These are phyloP conservation scores for Notechis scutatus DNA, from an alignment of 2,113 vertebrate genomes.

Conservation along the genomic window DNA sequence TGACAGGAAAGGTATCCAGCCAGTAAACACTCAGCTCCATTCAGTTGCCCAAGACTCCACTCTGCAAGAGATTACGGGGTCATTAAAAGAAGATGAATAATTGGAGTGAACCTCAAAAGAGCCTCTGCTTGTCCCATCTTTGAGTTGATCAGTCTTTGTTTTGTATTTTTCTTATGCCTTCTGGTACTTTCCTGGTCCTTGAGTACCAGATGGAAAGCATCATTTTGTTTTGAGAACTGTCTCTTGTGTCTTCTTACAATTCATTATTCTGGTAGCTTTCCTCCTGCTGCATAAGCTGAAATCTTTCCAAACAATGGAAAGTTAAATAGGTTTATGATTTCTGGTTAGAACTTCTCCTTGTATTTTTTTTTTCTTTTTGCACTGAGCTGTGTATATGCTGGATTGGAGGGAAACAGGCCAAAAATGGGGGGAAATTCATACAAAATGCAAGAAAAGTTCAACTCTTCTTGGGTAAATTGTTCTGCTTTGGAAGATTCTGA, in stretches of 20 bases:
- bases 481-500: not conserved
- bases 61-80: too few species aligned
- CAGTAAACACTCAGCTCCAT: too few species aligned
- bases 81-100: not conserved
- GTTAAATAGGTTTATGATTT: not conserved
- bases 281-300: not conserved
- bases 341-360: not conserved
- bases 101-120: not conserved
- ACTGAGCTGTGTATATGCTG: not conserved
- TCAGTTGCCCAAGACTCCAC: too few species aligned
- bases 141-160: not conserved
- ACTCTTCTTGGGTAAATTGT: not conserved
- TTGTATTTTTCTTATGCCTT: not conserved
- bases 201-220: not conserved
- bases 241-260: not conserved
- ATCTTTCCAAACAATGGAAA: not conserved
- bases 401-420: not conserved
- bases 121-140: not conserved
- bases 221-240: not conserved
- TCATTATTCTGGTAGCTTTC: not conserved
- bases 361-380: not conserved
- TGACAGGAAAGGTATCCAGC: too few species aligned
- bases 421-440: not conserved
- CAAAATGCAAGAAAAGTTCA: not conserved
- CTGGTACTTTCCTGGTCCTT: not conserved